phyloP scores from a whole-genome alignment of 1,140 invertebrate genomes.

The Drosophila cardini region DNA sequence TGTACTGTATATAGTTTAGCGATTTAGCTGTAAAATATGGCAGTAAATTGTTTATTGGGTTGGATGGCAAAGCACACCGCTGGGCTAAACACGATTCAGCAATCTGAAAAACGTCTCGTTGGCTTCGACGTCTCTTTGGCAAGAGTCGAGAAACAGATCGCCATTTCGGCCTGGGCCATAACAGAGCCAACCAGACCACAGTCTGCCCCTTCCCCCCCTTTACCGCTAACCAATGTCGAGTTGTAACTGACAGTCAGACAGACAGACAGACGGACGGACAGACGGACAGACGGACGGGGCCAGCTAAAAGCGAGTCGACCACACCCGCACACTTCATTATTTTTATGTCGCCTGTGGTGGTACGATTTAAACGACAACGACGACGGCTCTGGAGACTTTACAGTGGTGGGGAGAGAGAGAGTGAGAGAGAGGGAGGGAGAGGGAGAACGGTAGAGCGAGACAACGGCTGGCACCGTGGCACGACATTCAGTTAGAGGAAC shows the following conservation, averaged over 20 bases:
- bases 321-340: constrained; percentile 85
- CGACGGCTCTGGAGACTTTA: constrained; percentile 45
- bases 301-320: constrained; percentile 76
- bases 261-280: constrained; percentile 21
- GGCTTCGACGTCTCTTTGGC: constrained; percentile 68
- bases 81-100: constrained; percentile 80
- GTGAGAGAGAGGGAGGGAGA: background rate
- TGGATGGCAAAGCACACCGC: constrained; percentile 47
- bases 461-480: constrained; percentile 36
- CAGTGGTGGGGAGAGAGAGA: background rate
- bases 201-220: background rate
- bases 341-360: constrained; percentile 85
- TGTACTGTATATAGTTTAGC: background rate
- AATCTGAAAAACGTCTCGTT: constrained; percentile 74
- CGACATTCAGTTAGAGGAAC: constrained; percentile 54
- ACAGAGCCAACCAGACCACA: constrained; percentile 52
- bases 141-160: constrained; percentile 66
- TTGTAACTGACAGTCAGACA: constrained; percentile 14
- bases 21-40: constrained; percentile 1
- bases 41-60: constrained; percentile 71
- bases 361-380: constrained; percentile 84
- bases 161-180: constrained; percentile 54
- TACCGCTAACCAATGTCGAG: background rate
- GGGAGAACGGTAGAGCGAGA: background rate
- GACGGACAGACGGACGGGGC: constrained; percentile 21